These are phyloP conservation scores for Steatornis caripensis DNA, from an alignment of 2,113 vertebrate species.

Conservation along the genomic window DNA sequence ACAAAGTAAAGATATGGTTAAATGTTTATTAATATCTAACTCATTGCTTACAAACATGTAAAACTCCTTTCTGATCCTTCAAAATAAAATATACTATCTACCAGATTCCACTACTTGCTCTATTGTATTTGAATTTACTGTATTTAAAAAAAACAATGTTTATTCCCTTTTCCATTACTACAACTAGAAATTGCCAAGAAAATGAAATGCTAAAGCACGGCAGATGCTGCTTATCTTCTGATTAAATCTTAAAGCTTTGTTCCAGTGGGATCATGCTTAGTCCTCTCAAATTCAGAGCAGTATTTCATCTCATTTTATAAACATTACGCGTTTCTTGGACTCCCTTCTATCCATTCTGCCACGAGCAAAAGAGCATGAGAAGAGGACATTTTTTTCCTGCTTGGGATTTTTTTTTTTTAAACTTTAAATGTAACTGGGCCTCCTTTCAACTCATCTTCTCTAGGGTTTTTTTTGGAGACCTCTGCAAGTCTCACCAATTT, in stretches of 20 bases:
- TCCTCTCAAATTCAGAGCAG: not conserved
- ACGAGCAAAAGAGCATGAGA: not conserved
- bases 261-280: not conserved
- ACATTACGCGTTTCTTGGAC: not conserved
- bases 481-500: not conserved
- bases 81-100: not conserved
- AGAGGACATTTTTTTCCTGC: not conserved
- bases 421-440: not conserved
- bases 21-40: not conserved
- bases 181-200: not conserved
- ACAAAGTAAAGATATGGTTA: not conserved
- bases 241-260: not conserved
- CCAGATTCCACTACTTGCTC: not conserved
- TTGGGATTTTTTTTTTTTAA: not conserved
- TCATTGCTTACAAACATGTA: not conserved
- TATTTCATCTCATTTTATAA: constrained; percentile 1
- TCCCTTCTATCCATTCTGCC: not conserved
- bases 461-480: not conserved
- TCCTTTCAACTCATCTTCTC: not conserved
- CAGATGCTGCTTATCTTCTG: not conserved
- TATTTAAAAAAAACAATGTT: not conserved
- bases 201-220: not conserved
- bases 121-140: not conserved
- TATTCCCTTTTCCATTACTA: constrained; percentile 31
- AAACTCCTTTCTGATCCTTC: not conserved